Evolutionary conservation across 2,113 vertebrate genomes (phyloP).

Genomic region (Scopus umbretta): DNA sequence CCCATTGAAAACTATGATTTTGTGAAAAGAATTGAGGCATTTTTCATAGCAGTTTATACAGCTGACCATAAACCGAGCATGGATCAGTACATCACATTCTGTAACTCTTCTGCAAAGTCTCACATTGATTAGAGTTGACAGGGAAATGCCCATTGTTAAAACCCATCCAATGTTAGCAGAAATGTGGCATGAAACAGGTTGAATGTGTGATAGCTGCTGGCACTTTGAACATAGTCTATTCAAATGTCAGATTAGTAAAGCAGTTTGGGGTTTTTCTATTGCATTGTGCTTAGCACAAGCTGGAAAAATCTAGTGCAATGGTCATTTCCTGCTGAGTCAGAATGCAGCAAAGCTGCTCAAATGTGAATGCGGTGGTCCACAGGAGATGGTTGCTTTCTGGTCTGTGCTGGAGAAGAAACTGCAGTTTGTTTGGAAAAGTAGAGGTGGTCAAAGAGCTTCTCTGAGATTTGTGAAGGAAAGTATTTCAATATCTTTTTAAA

Average conservation of each 20-base stretch:
- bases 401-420: not conserved
- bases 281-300: not conserved
- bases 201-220: slow-evolving; percentile 2
- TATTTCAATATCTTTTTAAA: not conserved
- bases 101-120: not conserved
- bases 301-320: not conserved
- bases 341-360: not conserved
- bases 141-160: slow-evolving; percentile 52
- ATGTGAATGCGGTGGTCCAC: not conserved
- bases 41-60: not conserved
- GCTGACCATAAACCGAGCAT: not conserved
- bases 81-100: not conserved
- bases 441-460: not conserved
- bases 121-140: not conserved
- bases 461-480: not conserved
- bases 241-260: slow-evolving; percentile 33
- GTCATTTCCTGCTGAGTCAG: slow-evolving; percentile 51
- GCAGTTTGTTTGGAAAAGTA: not conserved
- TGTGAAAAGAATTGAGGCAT: not conserved
- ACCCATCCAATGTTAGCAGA: slow-evolving; percentile 11
- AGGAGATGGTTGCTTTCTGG: not conserved
- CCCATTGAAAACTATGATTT: not conserved
- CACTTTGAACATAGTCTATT: not conserved
- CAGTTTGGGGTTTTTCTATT: not conserved
- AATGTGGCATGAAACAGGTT: slow-evolving; percentile 1